Conservation (phyloP, 2,888 invertebrate species). For the Pterostichus madidus region DNA sequence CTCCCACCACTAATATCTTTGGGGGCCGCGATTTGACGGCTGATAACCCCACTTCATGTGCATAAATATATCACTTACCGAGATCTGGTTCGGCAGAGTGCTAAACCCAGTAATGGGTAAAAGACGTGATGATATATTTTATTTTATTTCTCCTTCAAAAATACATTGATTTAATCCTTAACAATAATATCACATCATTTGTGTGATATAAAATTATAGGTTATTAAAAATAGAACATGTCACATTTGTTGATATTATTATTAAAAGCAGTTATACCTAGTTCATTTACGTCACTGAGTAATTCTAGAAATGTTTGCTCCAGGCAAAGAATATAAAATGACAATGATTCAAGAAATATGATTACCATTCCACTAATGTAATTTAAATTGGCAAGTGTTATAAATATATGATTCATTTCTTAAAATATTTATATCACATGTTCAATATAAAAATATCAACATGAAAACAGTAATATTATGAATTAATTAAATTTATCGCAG, state of each 20-base stretch:
- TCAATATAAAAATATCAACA: neutral
- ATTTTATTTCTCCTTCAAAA: too few species aligned
- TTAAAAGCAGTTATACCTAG: constrained; percentile 22
- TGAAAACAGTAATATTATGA: neutral
- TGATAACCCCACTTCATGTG: too few species aligned
- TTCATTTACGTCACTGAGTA: constrained; percentile 18
- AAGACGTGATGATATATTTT: too few species aligned
- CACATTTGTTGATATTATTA: neutral
- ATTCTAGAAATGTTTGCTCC: constrained; percentile 19
- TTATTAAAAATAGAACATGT: neutral
- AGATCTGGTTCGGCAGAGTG: too few species aligned
- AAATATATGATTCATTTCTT: constrained; percentile 12
- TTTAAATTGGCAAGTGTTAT: neutral
- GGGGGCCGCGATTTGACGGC: too few species aligned
- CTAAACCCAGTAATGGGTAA: too few species aligned
- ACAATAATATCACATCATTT: neutral
- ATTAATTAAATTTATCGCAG: neutral
- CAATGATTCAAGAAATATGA: constrained; percentile 23
- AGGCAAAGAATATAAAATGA: constrained; percentile 14
- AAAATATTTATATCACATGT: constrained; percentile 1
- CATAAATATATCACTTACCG: too few species aligned
- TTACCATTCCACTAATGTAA: constrained; percentile 16
- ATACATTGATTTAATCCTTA: neutral
- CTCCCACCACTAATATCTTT: too few species aligned
- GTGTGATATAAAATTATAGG: too few species aligned